Base-by-base conservation (phyloP, 2,888 invertebrate genomes). In the Monoplex corrugatus region DNA sequence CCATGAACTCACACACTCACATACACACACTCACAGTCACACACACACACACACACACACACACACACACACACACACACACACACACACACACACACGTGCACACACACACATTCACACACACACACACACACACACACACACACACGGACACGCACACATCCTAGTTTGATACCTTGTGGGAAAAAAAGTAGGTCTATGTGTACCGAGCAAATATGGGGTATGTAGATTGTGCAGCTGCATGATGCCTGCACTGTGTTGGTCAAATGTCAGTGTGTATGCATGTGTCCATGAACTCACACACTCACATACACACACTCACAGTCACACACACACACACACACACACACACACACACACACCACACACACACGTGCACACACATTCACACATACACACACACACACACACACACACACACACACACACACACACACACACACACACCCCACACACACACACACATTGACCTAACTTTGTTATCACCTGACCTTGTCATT, bases 21-120 rank as follows among this genome's bases (percentile, higher is more conserved):
- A 63, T 23, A 19, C 63, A 63, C 63, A 19, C 63, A 63, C 63
- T 63, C 63, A 63, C 63, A 19, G 28, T 0, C 75, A 32, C 75
- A 75, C 75, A 1, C 35, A 35, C 80, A 40, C 43, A 10, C 35
- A 40, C 80, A n/a, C 5, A 68, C 19, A 1, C 68, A 3, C 68
- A 1, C 68, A 0, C 28, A 1, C n/a, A 68, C 68, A 80, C 80
- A 40, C 38, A 80, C 80, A 40, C 80, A 80, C 80, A 40, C 80
- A 80, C 80, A 40, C 80, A n/a, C n/a, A n/a, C n/a, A n/a, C n/a
- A 80, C 80, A 40, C 80, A 80, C 80, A 40, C 80, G 38, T 38
- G 23, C 80, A 80, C 80, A 40, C 80, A 68, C 68, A 68, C 68
- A 50, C 50, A 50, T 19, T 50, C 10, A 50, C 50, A 57, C 57